Evolutionary conservation across 92 coral and sea anemone species (phyloP).

Genomic region (Meandrina meandrites): DNA sequence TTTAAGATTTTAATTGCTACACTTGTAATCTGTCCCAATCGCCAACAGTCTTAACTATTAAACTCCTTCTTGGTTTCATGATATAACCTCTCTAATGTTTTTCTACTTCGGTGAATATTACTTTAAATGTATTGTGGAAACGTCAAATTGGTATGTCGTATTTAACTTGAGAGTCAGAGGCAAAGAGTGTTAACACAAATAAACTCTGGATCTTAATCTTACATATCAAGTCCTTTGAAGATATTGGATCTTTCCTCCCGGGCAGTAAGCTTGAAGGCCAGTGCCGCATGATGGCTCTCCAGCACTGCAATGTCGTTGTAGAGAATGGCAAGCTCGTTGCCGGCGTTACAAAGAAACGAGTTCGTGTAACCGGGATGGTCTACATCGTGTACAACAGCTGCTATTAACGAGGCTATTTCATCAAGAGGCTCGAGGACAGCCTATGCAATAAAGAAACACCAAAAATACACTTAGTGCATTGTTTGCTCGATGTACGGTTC

Average conservation of each 20-base stretch:
- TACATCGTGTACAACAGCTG: conserved; percentile 97
- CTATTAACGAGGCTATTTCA: conserved; percentile 95
- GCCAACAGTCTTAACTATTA: background rate
- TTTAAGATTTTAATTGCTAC: too few relatives aligned
- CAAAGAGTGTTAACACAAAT: too few relatives aligned
- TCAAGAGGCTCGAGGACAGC: conserved; percentile 95
- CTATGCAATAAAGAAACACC: conserved; percentile 40
- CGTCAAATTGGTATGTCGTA: too few relatives aligned
- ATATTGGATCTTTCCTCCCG: conserved; percentile 88
- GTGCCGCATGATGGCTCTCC: conserved; percentile 98
- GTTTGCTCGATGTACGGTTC: background rate
- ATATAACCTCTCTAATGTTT: background rate
- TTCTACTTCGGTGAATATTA: too few relatives aligned
- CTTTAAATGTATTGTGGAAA: too few relatives aligned
- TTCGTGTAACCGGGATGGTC: conserved; percentile 99
- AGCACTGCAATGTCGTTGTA: conserved; percentile 98
- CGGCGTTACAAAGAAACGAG: conserved; percentile 99
- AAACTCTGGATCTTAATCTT: conserved; percentile 49
- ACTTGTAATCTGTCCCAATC: background rate
- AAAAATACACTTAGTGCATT: background rate
- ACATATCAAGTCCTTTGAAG: conserved; percentile 93
- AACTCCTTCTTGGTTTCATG: background rate
- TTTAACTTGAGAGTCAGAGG: too few relatives aligned
- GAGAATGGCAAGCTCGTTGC: conserved; percentile 88
- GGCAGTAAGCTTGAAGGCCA: conserved; percentile 96